Percentiles rank a stretch among this genome's conserved stretches.
These are phyloP conservation scores for Andrena flavipes DNA, from an alignment of 2,888 invertebrate species.

Conservation along the genomic window DNA sequence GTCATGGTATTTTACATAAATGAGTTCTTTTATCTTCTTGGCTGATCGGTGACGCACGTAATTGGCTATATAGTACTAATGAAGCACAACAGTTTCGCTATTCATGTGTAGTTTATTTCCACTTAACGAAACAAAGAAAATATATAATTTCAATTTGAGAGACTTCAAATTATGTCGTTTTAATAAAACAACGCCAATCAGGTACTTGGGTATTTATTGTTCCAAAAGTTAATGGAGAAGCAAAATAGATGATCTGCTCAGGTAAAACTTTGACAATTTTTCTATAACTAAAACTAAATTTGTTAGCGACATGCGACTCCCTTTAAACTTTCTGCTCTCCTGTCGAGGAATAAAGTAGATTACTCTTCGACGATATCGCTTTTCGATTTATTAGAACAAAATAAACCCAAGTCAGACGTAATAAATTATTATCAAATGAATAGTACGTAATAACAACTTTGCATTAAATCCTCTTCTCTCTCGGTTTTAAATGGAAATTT, in stretches of 20 bases:
- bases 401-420: neutral
- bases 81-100: neutral
- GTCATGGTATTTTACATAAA: constrained; percentile 80
- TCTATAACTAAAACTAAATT: neutral
- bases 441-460: neutral
- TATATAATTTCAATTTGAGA: neutral
- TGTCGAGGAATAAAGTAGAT: neutral
- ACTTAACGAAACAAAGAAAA: neutral
- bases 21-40: constrained; percentile 21
- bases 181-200: neutral
- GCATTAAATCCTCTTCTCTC: constrained; percentile 6
- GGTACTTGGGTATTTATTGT: neutral
- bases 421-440: neutral
- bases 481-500: constrained; percentile 17
- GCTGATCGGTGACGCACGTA: too few relatives aligned
- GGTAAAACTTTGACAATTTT: too few relatives aligned
- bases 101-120: neutral
- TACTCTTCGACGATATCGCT: neutral
- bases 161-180: neutral
- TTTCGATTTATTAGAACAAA: neutral
- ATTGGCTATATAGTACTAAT: neutral
- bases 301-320: neutral
- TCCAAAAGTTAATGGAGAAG: neutral
- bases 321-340: neutral
- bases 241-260: neutral